Base-by-base conservation (phyloP, 1,140 invertebrate genomes). In the Penaeus vannamei region DNA sequence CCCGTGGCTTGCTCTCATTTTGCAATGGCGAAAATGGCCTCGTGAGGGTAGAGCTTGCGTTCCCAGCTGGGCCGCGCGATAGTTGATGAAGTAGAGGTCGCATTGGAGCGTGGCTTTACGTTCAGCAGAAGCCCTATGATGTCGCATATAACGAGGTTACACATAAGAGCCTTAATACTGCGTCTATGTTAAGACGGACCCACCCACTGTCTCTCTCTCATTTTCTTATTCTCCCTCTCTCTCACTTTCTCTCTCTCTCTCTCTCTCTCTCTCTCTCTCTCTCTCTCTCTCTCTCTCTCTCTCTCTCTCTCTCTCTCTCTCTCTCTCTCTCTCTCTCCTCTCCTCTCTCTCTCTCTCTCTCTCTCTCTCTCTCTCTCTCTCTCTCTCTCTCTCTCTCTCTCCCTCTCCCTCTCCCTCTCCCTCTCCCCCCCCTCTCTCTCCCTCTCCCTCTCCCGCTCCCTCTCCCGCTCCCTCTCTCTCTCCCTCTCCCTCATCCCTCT, bases 131-230 rank as follows among this genome's bases (percentile, higher is more conserved):
- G 72, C 87, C 87, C 26, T 64, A 22, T 19, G 66, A 62, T 29
- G 46, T 7, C 61, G 64, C 85, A 69, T 82, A 81, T 87, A 87
- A 87, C 85, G 76, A 62, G 36, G 85, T 87, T 87, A 87, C 61
- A 17, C 26, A 17, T 87, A 87, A 87, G 85, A 87, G 66, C 77
- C 29, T 82, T 87, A 87, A 87, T 87, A n/a, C 66, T 32, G 42
- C 36, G 5, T 77, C n/a, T 53, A 53, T 20, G 53, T 53, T 53
- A 53, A 79, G 53, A 46, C 77, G 77, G 53, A 79, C 77, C 77
- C 53, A 22, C 77, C 53, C 69, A 76, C 69, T 79, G 12, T n/a
- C 26, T 46, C 59, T 29, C 53, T 42, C 62, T 14, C 69, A 17
- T 26, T 23, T 46, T 26, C 46, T 36, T 23, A 22, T 46, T 36